These are phyloP conservation scores for Thymelicus sylvestris DNA, from an alignment of 2,888 invertebrate genomes.

Conservation along the genomic window DNA sequence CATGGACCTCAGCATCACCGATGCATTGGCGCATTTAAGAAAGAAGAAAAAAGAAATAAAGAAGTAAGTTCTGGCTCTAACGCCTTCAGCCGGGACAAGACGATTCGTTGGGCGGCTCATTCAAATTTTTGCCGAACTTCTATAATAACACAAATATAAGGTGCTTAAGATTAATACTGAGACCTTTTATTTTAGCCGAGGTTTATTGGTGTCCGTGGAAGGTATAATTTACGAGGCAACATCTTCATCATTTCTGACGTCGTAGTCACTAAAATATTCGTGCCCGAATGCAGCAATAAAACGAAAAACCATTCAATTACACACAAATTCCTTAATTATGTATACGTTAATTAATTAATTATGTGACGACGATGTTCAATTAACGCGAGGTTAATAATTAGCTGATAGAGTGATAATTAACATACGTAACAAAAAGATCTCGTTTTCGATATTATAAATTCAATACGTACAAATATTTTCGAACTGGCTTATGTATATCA, in stretches of 20 bases:
- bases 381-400: conserved; percentile 72
- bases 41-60: too few relatives aligned
- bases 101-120: too few relatives aligned
- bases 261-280: conserved; percentile 57
- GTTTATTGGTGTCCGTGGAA: conserved; percentile 60
- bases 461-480: conserved; percentile 58
- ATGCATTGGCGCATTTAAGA: too few relatives aligned
- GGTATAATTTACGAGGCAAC: conserved; percentile 63
- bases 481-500: conserved; percentile 55
- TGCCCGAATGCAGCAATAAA: conserved; percentile 65
- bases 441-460: conserved; percentile 45
- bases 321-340: conserved; percentile 69
- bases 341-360: conserved; percentile 78
- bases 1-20: too few relatives aligned
- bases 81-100: too few relatives aligned
- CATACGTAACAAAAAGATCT: conserved; percentile 57
- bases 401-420: conserved; percentile 70
- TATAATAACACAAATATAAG: too few relatives aligned
- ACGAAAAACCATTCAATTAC: conserved; percentile 66
- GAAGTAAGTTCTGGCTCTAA: too few relatives aligned
- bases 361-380: conserved; percentile 73
- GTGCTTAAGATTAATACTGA: neutral
- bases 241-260: conserved; percentile 58
- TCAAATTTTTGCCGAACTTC: too few relatives aligned
- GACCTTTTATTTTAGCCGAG: conserved; percentile 41